Evolutionary conservation across 2,797 vertebrate genomes (phyloP).

Genomic region (Micrastur ruficollis): DNA sequence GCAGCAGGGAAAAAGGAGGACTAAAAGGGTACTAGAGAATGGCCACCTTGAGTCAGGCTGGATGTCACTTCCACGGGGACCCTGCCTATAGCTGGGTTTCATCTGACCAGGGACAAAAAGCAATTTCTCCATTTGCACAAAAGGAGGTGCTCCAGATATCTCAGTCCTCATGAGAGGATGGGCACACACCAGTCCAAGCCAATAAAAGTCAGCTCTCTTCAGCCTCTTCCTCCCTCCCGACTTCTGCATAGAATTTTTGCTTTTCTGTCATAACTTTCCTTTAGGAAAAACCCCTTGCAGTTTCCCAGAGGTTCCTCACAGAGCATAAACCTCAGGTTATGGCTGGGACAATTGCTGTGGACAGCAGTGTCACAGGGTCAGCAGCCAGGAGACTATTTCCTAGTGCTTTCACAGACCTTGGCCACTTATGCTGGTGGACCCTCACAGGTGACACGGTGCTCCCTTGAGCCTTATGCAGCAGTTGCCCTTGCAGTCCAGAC

Average conservation of each 20-base stretch:
- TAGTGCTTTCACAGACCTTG: background rate
- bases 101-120: background rate
- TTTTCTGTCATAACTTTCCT: background rate
- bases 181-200: background rate
- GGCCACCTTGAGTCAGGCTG: background rate
- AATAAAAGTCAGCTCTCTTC: accelerated
- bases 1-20: background rate
- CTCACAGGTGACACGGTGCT: background rate
- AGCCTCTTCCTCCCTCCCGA: background rate
- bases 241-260: background rate
- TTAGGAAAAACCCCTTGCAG: background rate
- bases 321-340: background rate
- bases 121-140: background rate
- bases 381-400: background rate
- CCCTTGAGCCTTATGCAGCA: background rate
- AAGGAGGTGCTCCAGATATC: background rate
- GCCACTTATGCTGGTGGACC: background rate
- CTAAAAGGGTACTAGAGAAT: background rate
- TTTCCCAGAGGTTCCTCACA: background rate
- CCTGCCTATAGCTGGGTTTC: background rate
- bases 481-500: background rate
- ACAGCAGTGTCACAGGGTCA: background rate
- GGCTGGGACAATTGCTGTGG: background rate
- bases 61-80: background rate
- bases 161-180: background rate